phyloP scores from a whole-genome alignment of 1,140 invertebrate species.

The Bombus difficillimus region DNA sequence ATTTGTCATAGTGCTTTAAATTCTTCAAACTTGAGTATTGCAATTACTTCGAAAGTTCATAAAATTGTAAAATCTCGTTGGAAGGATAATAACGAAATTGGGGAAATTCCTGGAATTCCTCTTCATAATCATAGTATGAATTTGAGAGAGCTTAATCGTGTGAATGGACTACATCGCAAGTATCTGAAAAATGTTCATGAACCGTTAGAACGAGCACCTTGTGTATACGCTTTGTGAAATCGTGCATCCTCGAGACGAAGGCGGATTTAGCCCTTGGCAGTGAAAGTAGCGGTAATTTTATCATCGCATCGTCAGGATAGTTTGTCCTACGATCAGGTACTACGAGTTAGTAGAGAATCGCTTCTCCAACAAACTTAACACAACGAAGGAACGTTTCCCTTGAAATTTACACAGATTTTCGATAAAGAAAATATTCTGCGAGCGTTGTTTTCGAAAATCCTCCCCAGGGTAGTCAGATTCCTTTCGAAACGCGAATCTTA shows the following conservation, averaged over 20 bases:
- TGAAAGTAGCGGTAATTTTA: background rate
- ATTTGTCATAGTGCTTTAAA: too few species aligned
- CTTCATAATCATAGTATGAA: too few species aligned
- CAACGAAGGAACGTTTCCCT: background rate
- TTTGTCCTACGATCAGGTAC: background rate
- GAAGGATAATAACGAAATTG: too few species aligned
- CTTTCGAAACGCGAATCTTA: background rate
- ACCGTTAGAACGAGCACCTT: background rate
- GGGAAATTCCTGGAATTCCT: too few species aligned
- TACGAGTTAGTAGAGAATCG: background rate
- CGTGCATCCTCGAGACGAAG: background rate
- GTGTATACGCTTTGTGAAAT: background rate
- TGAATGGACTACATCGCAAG: background rate
- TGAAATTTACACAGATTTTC: background rate
- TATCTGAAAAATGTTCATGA: background rate
- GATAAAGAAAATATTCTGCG: background rate
- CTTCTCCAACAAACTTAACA: background rate
- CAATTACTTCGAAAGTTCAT: too few species aligned
- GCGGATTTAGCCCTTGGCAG: background rate
- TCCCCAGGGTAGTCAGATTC: background rate
- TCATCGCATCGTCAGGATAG: background rate
- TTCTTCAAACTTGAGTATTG: too few species aligned
- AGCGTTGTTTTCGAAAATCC: background rate
- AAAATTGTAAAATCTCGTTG: too few species aligned
- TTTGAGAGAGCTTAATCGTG: too few species aligned